Evolutionary conservation across 2,113 vertebrate genomes (phyloP), one percentile per base, ranked within the genome.

Genomic region (Pterocles gutturalis): DNA sequence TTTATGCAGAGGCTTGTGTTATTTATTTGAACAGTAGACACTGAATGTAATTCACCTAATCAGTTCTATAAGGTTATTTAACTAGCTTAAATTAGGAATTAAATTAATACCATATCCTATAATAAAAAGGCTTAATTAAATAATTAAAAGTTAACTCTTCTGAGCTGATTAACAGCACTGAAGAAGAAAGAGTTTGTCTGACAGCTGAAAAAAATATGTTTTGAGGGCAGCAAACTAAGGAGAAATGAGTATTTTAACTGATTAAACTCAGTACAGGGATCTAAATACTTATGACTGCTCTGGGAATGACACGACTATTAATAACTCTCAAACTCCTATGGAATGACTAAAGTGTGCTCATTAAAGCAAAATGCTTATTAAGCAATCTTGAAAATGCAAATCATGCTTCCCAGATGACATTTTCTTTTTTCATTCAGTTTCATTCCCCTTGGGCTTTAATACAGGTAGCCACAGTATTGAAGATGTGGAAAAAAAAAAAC

Each of bases 71-170:
- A 87, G 80, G 65, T 73, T 96, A 97, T 91, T 96, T 83, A 95
- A 85, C 20, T 80, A 41, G 36, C 58, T 69, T 95, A 96, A 95
- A 91, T 94, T 86, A 89, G 60, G 79, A 95, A 93, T 95, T 83
- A 73, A 89, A 91, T 90, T 96, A 96, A 95, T 81, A 31, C 6
- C 65, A 65, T 66, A 85, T 75, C 95, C 86, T 87, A 58, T 55
- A 92, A 76, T 61, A 96, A 77, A 90, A 72, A 83, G 24, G 54
- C 45, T 60, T 95, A 93, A 96, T 96, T 94, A 91, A 96, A 95
- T 94, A 80, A 91, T 79, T 60, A 88, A 83, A 48, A 88, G 9
- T 61, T 82, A 89, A 53, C 26, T 46, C 29, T 71, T 94, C 81
- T 58, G 17, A 93, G 81, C 36, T 94, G 73, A 92, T 78, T 96